Evolutionary conservation across 2,888 invertebrate genomes (phyloP).

Genomic region (Synergus laeviventris): DNA sequence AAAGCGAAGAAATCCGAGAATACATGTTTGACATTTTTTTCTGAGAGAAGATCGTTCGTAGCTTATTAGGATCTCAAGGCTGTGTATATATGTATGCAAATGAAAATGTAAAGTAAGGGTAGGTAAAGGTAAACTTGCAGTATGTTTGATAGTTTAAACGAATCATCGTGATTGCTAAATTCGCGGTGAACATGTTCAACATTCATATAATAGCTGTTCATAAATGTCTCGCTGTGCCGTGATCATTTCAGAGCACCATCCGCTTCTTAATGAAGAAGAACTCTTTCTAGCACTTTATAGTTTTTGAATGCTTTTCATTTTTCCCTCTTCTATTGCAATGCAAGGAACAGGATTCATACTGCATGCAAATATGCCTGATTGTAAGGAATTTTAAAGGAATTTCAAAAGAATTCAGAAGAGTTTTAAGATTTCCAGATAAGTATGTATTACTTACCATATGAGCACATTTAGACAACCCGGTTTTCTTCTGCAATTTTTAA

Average conservation of each 20-base stretch:
- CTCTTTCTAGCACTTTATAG: background rate
- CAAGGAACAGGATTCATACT: background rate
- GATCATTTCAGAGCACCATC: conserved; percentile 37
- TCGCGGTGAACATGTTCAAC: conserved; percentile 15
- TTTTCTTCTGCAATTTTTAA: too few relatives aligned
- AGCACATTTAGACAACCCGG: too few relatives aligned
- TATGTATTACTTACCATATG: too few relatives aligned
- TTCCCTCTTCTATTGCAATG: background rate
- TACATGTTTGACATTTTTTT: conserved; percentile 28
- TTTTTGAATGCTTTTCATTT: background rate
- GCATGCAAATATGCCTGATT: too few relatives aligned
- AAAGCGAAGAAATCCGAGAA: conserved; percentile 22
- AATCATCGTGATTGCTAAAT: conserved; percentile 27
- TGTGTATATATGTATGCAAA: conserved; percentile 31
- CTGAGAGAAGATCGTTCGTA: conserved; percentile 3
- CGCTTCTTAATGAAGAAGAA: conserved; percentile 34
- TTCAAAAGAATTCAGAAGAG: too few relatives aligned
- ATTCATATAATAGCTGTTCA: conserved; percentile 26
- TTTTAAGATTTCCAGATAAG: too few relatives aligned
- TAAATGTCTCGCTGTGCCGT: conserved; percentile 19
- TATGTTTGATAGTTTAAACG: conserved; percentile 35
- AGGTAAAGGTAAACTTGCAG: conserved; percentile 24
- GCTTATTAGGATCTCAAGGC: conserved; percentile 19
- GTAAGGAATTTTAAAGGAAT: too few relatives aligned
- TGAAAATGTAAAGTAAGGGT: conserved; percentile 37